These are phyloP conservation scores for Caenorhabditis parvicauda DNA, from an alignment of 2,888 invertebrate species.

Conservation along the genomic window DNA sequence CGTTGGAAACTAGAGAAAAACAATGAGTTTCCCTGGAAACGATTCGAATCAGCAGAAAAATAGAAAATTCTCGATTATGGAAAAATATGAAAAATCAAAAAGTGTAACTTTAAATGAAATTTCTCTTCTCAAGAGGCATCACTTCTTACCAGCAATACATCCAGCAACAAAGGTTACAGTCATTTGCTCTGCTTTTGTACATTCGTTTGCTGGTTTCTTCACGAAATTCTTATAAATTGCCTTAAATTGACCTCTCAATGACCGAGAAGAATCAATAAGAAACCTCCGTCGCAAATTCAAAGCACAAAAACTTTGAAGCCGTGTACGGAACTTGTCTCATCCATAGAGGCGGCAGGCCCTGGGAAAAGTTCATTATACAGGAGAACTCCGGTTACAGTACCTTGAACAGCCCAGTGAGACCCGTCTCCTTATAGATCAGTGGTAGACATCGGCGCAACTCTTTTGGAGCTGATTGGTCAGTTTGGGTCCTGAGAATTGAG, in stretches of 20 bases:
- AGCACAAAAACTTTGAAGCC: constrained; percentile 99
- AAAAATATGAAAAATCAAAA: not conserved
- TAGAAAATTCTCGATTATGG: not conserved
- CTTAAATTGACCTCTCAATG: too few species aligned
- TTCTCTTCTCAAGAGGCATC: not conserved
- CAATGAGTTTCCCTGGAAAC: too few species aligned
- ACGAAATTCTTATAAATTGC: constrained; percentile 76
- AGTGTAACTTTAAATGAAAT: too few species aligned
- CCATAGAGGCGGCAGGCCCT: constrained; percentile 92
- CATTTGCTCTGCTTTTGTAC: constrained; percentile 85
- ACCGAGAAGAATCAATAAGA: not conserved
- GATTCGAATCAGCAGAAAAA: too few species aligned
- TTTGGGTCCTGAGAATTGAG: constrained; percentile 7
- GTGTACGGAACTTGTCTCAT: constrained; percentile 95
- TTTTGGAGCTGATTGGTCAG: constrained; percentile 8
- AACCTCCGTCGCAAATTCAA: constrained; percentile 88
- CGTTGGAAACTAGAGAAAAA: too few species aligned
- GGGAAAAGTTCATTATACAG: too few species aligned
- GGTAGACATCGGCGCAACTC: constrained; percentile 6
- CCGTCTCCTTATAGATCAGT: constrained; percentile 9
- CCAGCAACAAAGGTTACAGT: constrained; percentile 88
- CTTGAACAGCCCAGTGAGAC: constrained; percentile 34
- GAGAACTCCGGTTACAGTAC: too few species aligned
- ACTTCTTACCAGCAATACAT: constrained; percentile 68
- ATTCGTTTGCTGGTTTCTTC: constrained; percentile 83